These are phyloP conservation scores for Electrona antarctica DNA, from an alignment of 2,113 vertebrate genomes.

Conservation along the genomic window DNA sequence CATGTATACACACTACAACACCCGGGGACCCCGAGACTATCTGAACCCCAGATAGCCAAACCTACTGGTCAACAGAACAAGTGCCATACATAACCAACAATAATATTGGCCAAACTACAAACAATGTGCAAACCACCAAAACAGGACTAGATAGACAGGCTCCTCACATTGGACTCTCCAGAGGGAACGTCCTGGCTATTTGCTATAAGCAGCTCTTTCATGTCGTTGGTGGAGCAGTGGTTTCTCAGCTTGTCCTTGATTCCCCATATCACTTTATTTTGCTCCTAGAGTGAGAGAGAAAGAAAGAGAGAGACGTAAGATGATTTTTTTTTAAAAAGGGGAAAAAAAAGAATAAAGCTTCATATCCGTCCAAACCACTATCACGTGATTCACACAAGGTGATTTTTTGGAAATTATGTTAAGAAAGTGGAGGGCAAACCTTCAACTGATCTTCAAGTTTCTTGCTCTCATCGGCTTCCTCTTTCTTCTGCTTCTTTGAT, in stretches of 20 bases:
- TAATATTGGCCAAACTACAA: neutral
- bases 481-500: slow-evolving; percentile 89
- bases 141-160: neutral
- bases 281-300: slow-evolving; percentile 77
- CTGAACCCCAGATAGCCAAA: too few species aligned
- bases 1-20: too few species aligned
- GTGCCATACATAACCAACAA: too few species aligned
- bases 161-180: slow-evolving; percentile 91
- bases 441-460: slow-evolving; percentile 79
- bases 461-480: slow-evolving; percentile 86
- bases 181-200: slow-evolving; percentile 93
- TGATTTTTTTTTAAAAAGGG: neutral
- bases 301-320: neutral
- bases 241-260: slow-evolving; percentile 96
- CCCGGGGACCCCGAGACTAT: too few species aligned
- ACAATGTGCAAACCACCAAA: neutral
- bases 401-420: neutral
- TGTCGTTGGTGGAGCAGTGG: slow-evolving; percentile 87
- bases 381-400: neutral
- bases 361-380: neutral
- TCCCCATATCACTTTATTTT: slow-evolving; percentile 92
- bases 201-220: slow-evolving; percentile 95
- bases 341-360: neutral
- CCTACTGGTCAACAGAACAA: too few species aligned
- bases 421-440: slow-evolving; percentile 48